phyloP scores from a whole-genome alignment of 1,140 invertebrate genomes.

The Rhynchophorus ferrugineus region DNA sequence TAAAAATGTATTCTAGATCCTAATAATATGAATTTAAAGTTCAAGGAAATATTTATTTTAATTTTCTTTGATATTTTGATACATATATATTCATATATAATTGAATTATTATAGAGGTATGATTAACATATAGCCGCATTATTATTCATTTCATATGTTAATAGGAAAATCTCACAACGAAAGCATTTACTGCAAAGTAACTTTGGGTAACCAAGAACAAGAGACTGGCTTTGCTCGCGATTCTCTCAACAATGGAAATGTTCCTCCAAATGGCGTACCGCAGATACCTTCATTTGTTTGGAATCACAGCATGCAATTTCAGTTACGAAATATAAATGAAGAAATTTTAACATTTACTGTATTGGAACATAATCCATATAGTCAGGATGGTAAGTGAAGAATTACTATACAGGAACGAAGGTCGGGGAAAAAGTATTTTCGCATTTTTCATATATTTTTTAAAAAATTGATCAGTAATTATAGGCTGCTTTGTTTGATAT shows the following conservation, averaged over 20 bases:
- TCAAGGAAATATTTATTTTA: no score
- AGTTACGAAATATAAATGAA: slow-evolving; percentile 62
- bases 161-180: slow-evolving; percentile 35
- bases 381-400: slow-evolving; percentile 63
- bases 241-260: slow-evolving; percentile 41
- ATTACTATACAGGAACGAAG: no score
- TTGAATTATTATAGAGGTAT: no score
- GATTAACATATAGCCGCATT: no score
- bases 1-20: no score
- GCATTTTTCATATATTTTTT: neutral
- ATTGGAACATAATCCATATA: slow-evolving; percentile 70
- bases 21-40: no score
- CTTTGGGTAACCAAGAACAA: slow-evolving; percentile 68
- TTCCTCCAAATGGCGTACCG: slow-evolving; percentile 32
- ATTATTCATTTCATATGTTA: no score
- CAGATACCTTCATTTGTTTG: slow-evolving; percentile 47
- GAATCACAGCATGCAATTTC: slow-evolving; percentile 81
- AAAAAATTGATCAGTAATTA: neutral
- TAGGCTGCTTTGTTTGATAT: no score
- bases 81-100: no score
- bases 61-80: no score
- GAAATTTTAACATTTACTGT: slow-evolving; percentile 72
- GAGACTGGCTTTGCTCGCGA: slow-evolving; percentile 57
- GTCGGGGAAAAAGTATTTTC: neutral
- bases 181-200: slow-evolving; percentile 73